Evolutionary conservation across 2,797 vertebrate genomes (phyloP).

Genomic region (Vespertilio murinus): DNA sequence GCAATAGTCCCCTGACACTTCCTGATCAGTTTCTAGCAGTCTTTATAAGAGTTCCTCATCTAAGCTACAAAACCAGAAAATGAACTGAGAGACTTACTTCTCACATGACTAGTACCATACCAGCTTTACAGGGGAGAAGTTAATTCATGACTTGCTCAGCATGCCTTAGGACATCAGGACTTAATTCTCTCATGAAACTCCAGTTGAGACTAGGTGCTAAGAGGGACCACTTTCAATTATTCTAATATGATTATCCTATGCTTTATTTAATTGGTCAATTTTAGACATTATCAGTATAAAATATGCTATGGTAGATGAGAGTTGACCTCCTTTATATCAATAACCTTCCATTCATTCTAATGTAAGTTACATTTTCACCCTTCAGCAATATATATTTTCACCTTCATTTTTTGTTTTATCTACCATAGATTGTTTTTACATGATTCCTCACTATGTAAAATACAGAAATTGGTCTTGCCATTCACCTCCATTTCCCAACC

Average conservation of each 20-base stretch:
- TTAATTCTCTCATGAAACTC: neutral
- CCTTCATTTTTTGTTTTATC: constrained; percentile 13
- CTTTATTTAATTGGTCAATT: neutral
- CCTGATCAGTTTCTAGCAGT: neutral
- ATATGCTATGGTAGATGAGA: neutral
- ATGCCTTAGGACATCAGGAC: neutral
- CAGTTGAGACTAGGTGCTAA: neutral
- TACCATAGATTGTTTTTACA: neutral
- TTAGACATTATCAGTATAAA: neutral
- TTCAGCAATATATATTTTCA: neutral
- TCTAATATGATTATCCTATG: neutral
- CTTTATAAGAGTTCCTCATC: neutral
- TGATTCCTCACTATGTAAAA: neutral
- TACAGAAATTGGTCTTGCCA: neutral
- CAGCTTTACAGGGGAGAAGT: neutral
- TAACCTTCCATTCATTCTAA: neutral
- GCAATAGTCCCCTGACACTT: neutral
- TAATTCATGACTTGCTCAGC: neutral
- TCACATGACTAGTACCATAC: neutral
- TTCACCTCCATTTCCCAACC: neutral
- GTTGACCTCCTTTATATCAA: neutral
- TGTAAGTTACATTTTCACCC: neutral
- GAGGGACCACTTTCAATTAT: neutral
- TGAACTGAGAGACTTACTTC: neutral
- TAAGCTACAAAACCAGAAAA: neutral